Percentiles rank a stretch among this genome's conserved stretches.
Conservation (phyloP, 2,113 vertebrate species). For the Chaetops frenatus region DNA sequence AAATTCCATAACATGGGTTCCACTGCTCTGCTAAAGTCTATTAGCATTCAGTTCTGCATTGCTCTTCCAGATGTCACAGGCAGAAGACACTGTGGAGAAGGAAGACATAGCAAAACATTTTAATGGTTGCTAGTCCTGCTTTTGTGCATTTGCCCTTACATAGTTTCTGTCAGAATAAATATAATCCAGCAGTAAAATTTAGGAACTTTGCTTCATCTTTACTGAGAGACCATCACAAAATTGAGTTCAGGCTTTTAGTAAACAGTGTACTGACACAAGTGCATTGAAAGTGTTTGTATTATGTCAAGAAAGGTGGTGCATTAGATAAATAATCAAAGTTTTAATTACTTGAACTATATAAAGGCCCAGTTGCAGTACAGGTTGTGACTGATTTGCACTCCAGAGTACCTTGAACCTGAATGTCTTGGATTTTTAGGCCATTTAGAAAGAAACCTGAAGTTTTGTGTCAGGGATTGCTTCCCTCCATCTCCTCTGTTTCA, state of each 20-base stretch:
- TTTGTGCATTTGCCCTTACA: not conserved
- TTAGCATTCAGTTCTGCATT: not conserved
- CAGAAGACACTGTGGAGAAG: not conserved
- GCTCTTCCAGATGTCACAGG: not conserved
- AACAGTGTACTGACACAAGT: not conserved
- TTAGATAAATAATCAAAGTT: not conserved
- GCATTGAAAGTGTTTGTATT: not conserved
- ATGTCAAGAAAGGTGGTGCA: not conserved
- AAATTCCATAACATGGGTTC: not conserved
- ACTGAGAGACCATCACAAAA: not conserved
- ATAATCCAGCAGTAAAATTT: not conserved
- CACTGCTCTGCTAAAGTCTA: not conserved
- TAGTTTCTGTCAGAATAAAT: not conserved
- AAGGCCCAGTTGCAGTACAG: not conserved
- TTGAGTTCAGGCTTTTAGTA: not conserved
- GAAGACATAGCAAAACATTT: not conserved
- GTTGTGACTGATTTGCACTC: not conserved
- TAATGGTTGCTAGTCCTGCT: not conserved
- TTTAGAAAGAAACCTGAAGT: not conserved
- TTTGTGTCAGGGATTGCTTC: not conserved
- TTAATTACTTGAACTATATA: not conserved
- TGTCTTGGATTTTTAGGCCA: not conserved
- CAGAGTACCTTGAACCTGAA: not conserved
- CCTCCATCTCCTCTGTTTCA: slow-evolving; percentile 22
- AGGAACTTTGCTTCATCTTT: not conserved